These are phyloP conservation scores for Callimorpha dominula DNA, from an alignment of 2,888 invertebrate species.

Conservation along the genomic window DNA sequence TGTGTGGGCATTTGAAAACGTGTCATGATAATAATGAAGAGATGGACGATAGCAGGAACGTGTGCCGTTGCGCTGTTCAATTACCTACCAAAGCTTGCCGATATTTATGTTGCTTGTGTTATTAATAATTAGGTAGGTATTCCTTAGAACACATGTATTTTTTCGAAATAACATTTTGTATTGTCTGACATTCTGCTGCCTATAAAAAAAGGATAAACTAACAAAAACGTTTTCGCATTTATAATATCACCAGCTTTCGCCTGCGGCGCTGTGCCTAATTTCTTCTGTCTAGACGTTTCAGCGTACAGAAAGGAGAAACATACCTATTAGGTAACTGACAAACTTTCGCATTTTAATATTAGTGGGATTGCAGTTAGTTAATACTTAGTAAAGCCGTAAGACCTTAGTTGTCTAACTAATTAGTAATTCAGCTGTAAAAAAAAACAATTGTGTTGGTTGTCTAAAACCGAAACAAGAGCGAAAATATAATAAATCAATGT, in stretches of 20 bases:
- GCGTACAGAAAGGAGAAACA: background rate
- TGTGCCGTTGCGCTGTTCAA: constrained; percentile 41
- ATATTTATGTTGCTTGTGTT: constrained; percentile 36
- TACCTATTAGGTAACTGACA: background rate
- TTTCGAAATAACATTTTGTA: background rate
- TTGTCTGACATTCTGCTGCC: background rate
- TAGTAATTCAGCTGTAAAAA: too few species aligned
- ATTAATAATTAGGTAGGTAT: background rate
- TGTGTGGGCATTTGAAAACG: constrained; percentile 46
- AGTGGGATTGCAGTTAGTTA: too few species aligned
- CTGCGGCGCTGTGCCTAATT: background rate
- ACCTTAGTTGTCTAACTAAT: too few species aligned
- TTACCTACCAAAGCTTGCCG: constrained; percentile 27
- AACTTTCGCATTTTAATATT: background rate
- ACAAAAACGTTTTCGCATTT: background rate
- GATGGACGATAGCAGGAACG: constrained; percentile 60
- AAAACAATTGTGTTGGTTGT: too few species aligned
- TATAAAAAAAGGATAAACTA: background rate
- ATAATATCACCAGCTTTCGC: background rate
- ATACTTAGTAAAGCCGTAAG: too few species aligned
- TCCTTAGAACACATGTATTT: background rate
- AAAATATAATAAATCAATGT: too few species aligned
- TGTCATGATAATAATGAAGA: constrained; percentile 64
- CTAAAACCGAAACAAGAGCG: too few species aligned
- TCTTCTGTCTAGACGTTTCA: constrained; percentile 1